Base-by-base conservation (phyloP, 2,113 vertebrate species). In the Columba janthina region DNA sequence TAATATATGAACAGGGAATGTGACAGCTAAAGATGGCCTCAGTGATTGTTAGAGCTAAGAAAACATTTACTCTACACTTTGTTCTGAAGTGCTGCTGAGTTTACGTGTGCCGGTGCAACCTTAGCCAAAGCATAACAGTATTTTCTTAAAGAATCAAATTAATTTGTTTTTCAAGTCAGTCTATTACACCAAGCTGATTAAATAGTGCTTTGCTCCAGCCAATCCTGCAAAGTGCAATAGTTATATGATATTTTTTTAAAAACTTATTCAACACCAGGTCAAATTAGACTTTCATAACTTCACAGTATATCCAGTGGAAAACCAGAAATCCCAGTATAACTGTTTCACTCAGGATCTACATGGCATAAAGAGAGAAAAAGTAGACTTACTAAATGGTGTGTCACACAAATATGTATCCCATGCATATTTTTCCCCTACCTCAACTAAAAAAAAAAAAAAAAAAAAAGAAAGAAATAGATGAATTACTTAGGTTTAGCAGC, bases 21-120 rank as follows among this genome's bases (percentile, higher is more conserved):
- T 78, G 85, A 93, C 93, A 96, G 56, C 56, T 83, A 93, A 95
- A 93, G 94, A 95, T 89, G 53, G 79, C 31, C 88, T 86, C 93
- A 58, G 18, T 29, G 40, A 89, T 51, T 88, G 76, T 86, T 92
- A 90, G 56, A 84, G 60, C 88, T 93, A 93, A 94, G 83, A 85
- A 96, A 96, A 95, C 88, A 92, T 89, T 95, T 92, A 90, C 76
- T 90, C 72, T 78, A 34, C 0, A 0, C 70, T 95, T 90, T 85
- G 56, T 56, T 90, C 57, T 31, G 79, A 88, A 86, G 69, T 18
- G 56, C 85, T 90, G 77, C 85, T 85, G 90, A 90, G 88, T 79
- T 95, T 93, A 81, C 0, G 3, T 86, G 54, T 58, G 54, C 61
- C 0, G 0, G 53, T 85, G 70, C 58, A 92, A 56, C 24, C 48